phyloP scores from a whole-genome alignment of 2,888 invertebrate genomes.

The Allophyes oxyacanthae region DNA sequence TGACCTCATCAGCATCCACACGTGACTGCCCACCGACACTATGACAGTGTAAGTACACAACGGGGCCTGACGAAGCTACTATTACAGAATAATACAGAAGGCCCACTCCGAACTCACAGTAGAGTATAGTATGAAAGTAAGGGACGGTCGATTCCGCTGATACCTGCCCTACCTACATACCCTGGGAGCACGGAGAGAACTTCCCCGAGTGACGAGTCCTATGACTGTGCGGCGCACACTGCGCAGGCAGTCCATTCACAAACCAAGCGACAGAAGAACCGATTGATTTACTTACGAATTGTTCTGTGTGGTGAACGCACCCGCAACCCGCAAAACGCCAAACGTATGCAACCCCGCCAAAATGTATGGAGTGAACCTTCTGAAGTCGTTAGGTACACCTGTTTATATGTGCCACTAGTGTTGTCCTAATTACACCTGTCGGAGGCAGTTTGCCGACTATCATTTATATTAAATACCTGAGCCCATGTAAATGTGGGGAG shows the following conservation, averaged over 20 bases:
- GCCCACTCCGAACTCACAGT: not conserved
- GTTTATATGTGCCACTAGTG: not conserved
- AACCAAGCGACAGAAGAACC: no score
- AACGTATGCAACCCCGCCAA: no score
- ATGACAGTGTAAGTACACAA: not conserved
- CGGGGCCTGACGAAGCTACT: not conserved
- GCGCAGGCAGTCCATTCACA: no score
- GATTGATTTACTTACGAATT: no score
- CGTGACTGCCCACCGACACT: slow-evolving; percentile 8
- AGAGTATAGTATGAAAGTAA: no score
- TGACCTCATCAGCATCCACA: slow-evolving; percentile 13
- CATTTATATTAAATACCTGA: slow-evolving; percentile 4
- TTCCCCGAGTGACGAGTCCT: no score
- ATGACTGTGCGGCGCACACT: no score
- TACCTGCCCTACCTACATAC: no score
- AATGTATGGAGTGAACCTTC: not conserved
- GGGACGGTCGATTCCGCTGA: no score
- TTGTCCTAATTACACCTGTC: slow-evolving; percentile 21
- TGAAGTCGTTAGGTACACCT: not conserved
- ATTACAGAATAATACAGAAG: not conserved
- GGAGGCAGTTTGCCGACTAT: slow-evolving; percentile 6
- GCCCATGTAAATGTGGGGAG: not conserved
- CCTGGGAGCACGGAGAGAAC: no score
- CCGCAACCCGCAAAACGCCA: no score
- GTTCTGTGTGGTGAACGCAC: no score